phyloP scores from a whole-genome alignment of 2,888 invertebrate species.

The Coleophora deauratella region DNA sequence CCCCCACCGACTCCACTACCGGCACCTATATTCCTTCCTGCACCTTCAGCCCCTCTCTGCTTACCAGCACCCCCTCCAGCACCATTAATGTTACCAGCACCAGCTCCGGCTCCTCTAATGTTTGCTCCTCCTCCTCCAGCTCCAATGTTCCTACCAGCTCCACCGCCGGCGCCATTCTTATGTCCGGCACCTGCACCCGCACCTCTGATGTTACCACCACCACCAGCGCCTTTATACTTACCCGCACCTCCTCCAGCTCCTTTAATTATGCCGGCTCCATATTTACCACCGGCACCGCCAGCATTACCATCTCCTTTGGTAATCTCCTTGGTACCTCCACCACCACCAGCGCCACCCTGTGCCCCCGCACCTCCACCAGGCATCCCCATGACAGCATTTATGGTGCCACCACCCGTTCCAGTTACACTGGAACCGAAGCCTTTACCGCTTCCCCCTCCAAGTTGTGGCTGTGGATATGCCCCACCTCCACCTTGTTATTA shows the following conservation, averaged over 20 bases:
- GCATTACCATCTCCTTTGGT: slow-evolving; percentile 11
- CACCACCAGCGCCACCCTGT: slow-evolving; percentile 17
- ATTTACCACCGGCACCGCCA: slow-evolving; percentile 15
- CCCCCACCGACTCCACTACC: slow-evolving; percentile 18
- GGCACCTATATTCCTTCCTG: slow-evolving; percentile 14
- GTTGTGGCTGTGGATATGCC: slow-evolving; percentile 8
- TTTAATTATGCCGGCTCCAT: slow-evolving; percentile 2
- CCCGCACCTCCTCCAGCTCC: slow-evolving; percentile 16
- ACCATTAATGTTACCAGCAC: slow-evolving; percentile 19
- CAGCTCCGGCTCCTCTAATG: slow-evolving; percentile 14
- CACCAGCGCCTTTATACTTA: slow-evolving; percentile 16
- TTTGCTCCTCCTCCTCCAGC: slow-evolving; percentile 20
- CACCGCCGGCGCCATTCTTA: slow-evolving; percentile 21
- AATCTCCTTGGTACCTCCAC: slow-evolving; percentile 11
- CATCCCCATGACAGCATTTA: slow-evolving; percentile 53
- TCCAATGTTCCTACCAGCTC: slow-evolving; percentile 20
- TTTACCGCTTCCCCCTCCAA: slow-evolving; percentile 20
- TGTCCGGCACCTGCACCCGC: slow-evolving; percentile 18
- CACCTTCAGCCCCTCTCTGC: slow-evolving; percentile 15
- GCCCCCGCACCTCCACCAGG: slow-evolving; percentile 24
- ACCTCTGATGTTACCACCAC: slow-evolving; percentile 8
- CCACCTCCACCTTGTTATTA: slow-evolving; percentile 12
- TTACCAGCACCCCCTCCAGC: slow-evolving; percentile 19
- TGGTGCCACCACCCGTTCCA: slow-evolving; percentile 52
- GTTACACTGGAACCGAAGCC: slow-evolving; percentile 53